A percentile compares a stretch with the other conserved stretches of the same genome.
These are phyloP conservation scores for Laothoe populi DNA, from an alignment of 2,888 invertebrate species.

Conservation along the genomic window DNA sequence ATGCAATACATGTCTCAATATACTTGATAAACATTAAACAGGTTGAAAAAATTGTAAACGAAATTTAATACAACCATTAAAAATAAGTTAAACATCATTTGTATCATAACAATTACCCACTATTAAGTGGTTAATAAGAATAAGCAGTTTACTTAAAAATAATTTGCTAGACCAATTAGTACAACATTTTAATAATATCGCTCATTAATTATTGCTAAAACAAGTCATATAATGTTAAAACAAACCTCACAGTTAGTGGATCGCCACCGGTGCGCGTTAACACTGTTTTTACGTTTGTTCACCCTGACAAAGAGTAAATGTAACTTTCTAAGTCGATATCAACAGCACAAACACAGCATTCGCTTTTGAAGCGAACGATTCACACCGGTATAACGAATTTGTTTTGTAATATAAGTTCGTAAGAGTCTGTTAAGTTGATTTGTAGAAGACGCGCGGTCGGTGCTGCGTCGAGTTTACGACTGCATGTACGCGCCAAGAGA, in stretches of 20 bases:
- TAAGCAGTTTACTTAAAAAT: not conserved
- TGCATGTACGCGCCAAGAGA: slow-evolving; percentile 70
- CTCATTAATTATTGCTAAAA: slow-evolving; percentile 9
- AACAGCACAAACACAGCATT: slow-evolving; percentile 59
- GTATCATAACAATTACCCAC: not conserved
- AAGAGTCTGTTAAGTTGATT: slow-evolving; percentile 28
- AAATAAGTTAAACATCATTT: not conserved
- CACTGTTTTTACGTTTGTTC: slow-evolving; percentile 53
- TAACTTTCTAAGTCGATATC: slow-evolving; percentile 59
- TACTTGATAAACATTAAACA: no score
- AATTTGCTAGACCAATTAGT: not conserved
- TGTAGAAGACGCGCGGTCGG: slow-evolving; percentile 59
- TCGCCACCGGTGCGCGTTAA: slow-evolving; percentile 55
- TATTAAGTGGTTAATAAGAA: not conserved
- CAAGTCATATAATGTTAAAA: slow-evolving; percentile 40
- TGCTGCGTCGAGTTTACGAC: slow-evolving; percentile 58
- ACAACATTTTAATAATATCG: not conserved
- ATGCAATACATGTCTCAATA: no score
- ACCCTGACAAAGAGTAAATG: slow-evolving; percentile 49
- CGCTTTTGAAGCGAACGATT: slow-evolving; percentile 43
- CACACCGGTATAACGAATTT: slow-evolving; percentile 50
- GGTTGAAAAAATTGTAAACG: no score
- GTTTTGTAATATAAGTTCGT: slow-evolving; percentile 42
- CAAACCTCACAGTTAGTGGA: slow-evolving; percentile 73
- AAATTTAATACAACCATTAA: not conserved